These are phyloP conservation scores for Halichondria panicea DNA, from an alignment of 37 sponge, comb jelly and placozoan genomes.

Conservation along the genomic window DNA sequence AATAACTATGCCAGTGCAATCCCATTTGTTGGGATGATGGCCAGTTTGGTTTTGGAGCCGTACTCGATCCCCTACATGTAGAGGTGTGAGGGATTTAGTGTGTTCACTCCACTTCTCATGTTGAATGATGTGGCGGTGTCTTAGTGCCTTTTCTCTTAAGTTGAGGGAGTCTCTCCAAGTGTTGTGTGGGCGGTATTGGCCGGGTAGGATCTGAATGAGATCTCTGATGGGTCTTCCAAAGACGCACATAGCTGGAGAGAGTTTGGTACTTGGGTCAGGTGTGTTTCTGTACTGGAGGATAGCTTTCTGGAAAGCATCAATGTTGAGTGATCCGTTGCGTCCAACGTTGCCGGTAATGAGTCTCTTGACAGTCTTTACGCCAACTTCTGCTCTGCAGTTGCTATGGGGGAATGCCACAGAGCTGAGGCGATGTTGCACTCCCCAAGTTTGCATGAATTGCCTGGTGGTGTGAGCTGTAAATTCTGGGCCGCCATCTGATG, in stretches of 20 bases:
- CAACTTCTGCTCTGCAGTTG: slow-evolving; percentile 13
- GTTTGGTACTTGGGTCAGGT: slow-evolving; percentile 3
- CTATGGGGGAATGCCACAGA: slow-evolving; percentile 13
- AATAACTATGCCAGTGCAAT: slow-evolving; percentile 9
- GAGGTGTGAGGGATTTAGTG: slow-evolving; percentile 6
- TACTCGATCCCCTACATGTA: slow-evolving; percentile 2
- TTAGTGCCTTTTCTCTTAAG: background rate
- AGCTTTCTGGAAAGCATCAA: slow-evolving; percentile 8
- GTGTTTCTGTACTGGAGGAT: slow-evolving; percentile 20
- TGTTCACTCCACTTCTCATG: slow-evolving; percentile 21
- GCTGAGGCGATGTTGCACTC: slow-evolving; percentile 19
- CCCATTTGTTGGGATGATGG: slow-evolving; percentile 25
- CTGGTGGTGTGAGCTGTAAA: slow-evolving; percentile 8
- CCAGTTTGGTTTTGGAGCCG: slow-evolving; percentile 27
- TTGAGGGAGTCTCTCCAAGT: background rate
- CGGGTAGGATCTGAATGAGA: slow-evolving; percentile 24
- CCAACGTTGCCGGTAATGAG: slow-evolving; percentile 20
- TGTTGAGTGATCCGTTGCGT: background rate
- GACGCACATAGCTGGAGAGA: slow-evolving; percentile 19
- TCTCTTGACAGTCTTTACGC: slow-evolving; percentile 14
- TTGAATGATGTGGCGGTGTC: slow-evolving; percentile 15
- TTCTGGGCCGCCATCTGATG: slow-evolving; percentile 18
- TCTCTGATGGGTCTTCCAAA: slow-evolving; percentile 24
- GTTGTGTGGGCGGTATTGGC: background rate
- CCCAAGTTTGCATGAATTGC: slow-evolving; percentile 3